Evolutionary conservation across 2,888 invertebrate genomes (phyloP), one percentile per base, ranked within the genome.

Genomic region (Teleiodes luculella): DNA sequence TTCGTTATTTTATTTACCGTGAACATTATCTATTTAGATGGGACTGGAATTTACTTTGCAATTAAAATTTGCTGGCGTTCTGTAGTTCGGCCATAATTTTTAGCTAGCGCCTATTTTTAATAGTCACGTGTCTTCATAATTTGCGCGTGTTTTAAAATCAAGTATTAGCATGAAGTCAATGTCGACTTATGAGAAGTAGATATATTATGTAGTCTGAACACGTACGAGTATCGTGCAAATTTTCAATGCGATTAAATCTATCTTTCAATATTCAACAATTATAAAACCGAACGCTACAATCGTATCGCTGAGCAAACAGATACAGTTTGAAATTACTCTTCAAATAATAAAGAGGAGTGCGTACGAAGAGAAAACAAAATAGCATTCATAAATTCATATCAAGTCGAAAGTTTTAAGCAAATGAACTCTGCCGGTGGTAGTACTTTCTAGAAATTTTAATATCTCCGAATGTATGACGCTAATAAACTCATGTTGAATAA

Each of bases 371-470:
- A 81, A 78, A 83, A 78, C 70, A 64, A 61, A 64, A 59, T 62
- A 60, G 61, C 69, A 70, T 73, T 67, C 73, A 78, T 80, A 79
- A 80, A 80, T 80, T 81, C 76, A 77, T 81, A 83, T 76, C 78
- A 80, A 81, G 78, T 83, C 81, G 84, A 86, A 86, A 84, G 84
- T 85, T 83, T n/a, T 80, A 82, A 79, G 76, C 77, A 84, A 83
- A 83, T 81, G 76, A 78, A 78, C 72, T 68, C 76, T 66, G 72
- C 64, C 76, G 70, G 73, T 73, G 74, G 68, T 73, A 73, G 68
- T 80, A 78, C 86, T 86, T 86, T 85, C 86, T 86, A 84, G 74
- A 83, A 81, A 83, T 81, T 74, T 76, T 78, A 79, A 77, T 72
- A 73, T 47, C 72, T 47, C 47, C 31, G 67, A 70, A 68, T 61